Evolutionary conservation across 2,888 invertebrate genomes (phyloP), one percentile per base, ranked within the genome.

Genomic region (Nephrotoma appendiculata): DNA sequence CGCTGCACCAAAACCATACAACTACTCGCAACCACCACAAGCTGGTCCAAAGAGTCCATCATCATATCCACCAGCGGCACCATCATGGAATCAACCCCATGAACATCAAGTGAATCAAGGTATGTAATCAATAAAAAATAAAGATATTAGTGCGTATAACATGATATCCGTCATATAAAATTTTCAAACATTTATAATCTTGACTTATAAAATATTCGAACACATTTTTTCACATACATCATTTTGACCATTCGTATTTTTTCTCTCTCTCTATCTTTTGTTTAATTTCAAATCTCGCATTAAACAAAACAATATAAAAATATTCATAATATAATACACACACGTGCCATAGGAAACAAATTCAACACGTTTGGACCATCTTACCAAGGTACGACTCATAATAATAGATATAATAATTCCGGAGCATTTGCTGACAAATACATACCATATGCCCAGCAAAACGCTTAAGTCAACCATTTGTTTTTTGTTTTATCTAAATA

Each of bases 1-100:
- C 87, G 90, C 90, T 87, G 90, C 90, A 86, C 89, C 89, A 88
- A 91, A 91, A 87, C 92, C 92, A 87, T 92, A 90, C 88, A 91
- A 91, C 87, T 89, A 86, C 41, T 87, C 88, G 84, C 86, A 86
- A 31, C 88, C 88, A 88, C 88, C 88, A 86, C 86, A 87, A 83
- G 88, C 88, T 86, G 88, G 88, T 85, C 89, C 88, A 86, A 88
- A 87, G 87, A 89, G 89, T 83, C 89, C 89, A 87, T 87, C 88
- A n/a, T 87, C 91, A 86, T 92, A 91, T 89, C 91, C 91, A 88
- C 91, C 92, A 88, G 87, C 87, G 86, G 31, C 85, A 42, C 87
- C 87, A 71, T 87, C 83, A 84, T 88, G 88, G 88, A 71, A 86
- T 41, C 86, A 86, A 86, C 87, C 87, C 86, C 87, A 52, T 48